Percentiles rank a stretch among this genome's conserved stretches.
Evolutionary conservation across 2,113 vertebrate genomes (phyloP).

Genomic region (Falco punctatus): DNA sequence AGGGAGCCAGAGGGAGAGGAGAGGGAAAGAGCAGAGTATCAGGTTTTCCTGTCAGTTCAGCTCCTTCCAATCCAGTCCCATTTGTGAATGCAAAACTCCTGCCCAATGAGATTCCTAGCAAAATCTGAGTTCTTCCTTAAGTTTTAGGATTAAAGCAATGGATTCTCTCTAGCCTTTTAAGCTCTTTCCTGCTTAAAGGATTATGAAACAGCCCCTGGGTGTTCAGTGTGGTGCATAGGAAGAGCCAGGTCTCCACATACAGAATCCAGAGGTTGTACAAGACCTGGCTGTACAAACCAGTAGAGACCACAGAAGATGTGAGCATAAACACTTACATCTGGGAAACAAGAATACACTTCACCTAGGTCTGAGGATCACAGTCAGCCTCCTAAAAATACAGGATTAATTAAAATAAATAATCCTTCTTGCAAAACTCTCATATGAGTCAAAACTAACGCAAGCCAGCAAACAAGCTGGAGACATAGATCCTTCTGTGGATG

Average conservation of each 20-base stretch:
- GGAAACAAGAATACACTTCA: neutral
- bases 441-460: neutral
- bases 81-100: neutral
- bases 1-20: neutral
- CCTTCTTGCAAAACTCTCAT: neutral
- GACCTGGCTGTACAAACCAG: neutral
- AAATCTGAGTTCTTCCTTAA: neutral
- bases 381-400: neutral
- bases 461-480: neutral
- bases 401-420: conserved; percentile 7
- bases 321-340: neutral
- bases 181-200: conserved; percentile 45
- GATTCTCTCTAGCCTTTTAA: conserved; percentile 39
- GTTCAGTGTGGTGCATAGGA: neutral
- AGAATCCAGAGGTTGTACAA: neutral
- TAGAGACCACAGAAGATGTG: neutral
- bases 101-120: neutral
- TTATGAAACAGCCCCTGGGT: conserved; percentile 5
- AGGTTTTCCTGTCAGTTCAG: neutral
- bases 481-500: neutral
- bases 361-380: neutral
- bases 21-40: neutral
- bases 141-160: conserved; percentile 28
- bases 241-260: neutral
- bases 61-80: neutral